phyloP scores from a whole-genome alignment of 1,140 invertebrate species.

The Trichonephila clavipes region DNA sequence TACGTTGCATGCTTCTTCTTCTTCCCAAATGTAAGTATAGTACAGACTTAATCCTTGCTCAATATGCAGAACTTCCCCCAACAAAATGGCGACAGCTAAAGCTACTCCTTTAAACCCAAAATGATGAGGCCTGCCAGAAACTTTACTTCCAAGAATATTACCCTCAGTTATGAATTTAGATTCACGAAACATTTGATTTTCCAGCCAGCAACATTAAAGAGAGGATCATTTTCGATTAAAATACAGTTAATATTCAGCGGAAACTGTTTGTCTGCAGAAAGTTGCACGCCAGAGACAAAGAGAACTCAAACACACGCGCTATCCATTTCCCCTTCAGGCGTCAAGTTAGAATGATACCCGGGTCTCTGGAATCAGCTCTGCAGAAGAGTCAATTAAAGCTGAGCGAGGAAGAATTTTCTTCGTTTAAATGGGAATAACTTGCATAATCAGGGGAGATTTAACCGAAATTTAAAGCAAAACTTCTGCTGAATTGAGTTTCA shows the following conservation, averaged over 20 bases:
- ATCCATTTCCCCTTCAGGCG: constrained; percentile 53
- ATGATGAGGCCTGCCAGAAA: constrained; percentile 66
- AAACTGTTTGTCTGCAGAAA: constrained; percentile 68
- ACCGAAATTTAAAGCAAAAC: constrained; percentile 75
- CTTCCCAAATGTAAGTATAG: no score
- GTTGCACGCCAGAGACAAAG: constrained; percentile 49
- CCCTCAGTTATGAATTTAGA: constrained; percentile 72
- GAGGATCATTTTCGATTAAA: constrained; percentile 76
- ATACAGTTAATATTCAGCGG: constrained; percentile 76
- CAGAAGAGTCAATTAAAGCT: constrained; percentile 55
- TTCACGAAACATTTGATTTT: constrained; percentile 77
- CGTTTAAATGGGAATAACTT: constrained; percentile 67
- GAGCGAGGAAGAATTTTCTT: constrained; percentile 63
- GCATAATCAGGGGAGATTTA: constrained; percentile 75
- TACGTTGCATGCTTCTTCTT: no score
- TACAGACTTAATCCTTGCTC: not conserved
- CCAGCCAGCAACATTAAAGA: constrained; percentile 62
- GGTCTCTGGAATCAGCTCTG: not conserved
- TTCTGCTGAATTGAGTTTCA: constrained; percentile 70
- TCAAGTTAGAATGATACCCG: constrained; percentile 41
- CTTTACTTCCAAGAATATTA: constrained; percentile 75
- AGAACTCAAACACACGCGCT: constrained; percentile 16
- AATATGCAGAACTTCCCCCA: constrained; percentile 22
- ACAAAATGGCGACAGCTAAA: constrained; percentile 64
- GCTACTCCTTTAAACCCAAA: constrained; percentile 30